These are phyloP conservation scores for Caerostris darwini DNA, from an alignment of 1,140 invertebrate species.

Conservation along the genomic window DNA sequence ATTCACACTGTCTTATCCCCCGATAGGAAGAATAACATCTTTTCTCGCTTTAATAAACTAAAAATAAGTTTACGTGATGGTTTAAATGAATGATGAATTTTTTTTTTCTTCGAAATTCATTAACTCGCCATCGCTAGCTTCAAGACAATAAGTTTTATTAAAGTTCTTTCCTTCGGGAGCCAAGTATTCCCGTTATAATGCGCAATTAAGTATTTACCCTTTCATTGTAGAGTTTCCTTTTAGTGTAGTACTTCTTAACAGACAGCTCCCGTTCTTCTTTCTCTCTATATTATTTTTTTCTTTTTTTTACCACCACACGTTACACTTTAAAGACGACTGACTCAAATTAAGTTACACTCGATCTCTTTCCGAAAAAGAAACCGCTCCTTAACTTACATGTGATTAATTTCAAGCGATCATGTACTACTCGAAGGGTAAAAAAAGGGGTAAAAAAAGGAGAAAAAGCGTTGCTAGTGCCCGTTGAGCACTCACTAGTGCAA, in stretches of 20 bases:
- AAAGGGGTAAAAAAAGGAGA: neutral
- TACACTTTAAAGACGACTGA: conserved; percentile 42
- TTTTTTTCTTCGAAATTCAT: neutral
- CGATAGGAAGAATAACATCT: neutral
- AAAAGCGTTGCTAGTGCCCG: neutral
- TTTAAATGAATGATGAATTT: neutral
- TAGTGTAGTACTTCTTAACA: neutral
- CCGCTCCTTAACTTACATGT: conserved; percentile 43
- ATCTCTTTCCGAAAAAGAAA: conserved; percentile 48
- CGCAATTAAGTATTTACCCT: conserved; percentile 29
- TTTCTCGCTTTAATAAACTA: neutral
- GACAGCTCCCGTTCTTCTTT: conserved; percentile 17
- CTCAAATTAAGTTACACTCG: conserved; percentile 53
- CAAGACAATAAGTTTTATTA: conserved; percentile 30
- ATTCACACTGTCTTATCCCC: too few species aligned
- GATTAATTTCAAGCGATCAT: conserved; percentile 55
- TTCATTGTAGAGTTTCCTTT: conserved; percentile 17
- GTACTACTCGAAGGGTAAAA: conserved; percentile 31
- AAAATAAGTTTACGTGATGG: neutral
- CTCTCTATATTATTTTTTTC: neutral
- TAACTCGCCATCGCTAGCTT: neutral
- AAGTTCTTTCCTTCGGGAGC: neutral
- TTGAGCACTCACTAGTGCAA: conserved; percentile 54
- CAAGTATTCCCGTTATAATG: conserved; percentile 30
- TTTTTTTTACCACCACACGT: neutral